Conservation (phyloP, 2,113 vertebrate genomes). For the Tachycineta bicolor region DNA sequence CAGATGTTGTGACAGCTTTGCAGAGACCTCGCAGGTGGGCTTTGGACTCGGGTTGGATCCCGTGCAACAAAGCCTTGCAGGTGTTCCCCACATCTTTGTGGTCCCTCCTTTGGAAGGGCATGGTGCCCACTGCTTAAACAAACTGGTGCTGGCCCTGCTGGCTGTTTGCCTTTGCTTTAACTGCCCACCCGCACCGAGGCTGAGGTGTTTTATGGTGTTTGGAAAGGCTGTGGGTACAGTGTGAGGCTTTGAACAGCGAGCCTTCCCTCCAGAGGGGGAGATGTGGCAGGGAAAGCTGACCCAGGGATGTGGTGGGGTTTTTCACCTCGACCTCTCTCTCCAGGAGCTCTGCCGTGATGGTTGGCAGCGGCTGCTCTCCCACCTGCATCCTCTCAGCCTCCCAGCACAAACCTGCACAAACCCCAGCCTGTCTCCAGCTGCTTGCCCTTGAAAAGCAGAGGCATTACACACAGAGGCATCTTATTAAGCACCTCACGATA, state of each 20-base stretch:
- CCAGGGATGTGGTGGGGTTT: not conserved
- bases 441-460: not conserved
- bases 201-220: not conserved
- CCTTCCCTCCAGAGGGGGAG: not conserved
- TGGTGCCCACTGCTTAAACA: not conserved
- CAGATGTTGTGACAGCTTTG: not conserved
- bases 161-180: constrained; percentile 1
- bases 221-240: not conserved
- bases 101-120: not conserved
- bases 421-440: not conserved
- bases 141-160: not conserved
- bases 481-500: not conserved
- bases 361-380: not conserved
- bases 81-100: not conserved
- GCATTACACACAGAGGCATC: not conserved
- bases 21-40: not conserved
- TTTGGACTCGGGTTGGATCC: not conserved
- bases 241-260: not conserved
- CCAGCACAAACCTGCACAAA: constrained; percentile 6
- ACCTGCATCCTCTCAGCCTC: not conserved
- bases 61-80: not conserved
- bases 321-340: not conserved
- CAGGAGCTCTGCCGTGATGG: not conserved
- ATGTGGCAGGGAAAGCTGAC: not conserved
- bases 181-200: constrained; percentile 22